Percentiles rank a stretch among this genome's conserved stretches.
phyloP scores from a whole-genome alignment of 2,797 vertebrate species.

The Pelodytes ibericus region DNA sequence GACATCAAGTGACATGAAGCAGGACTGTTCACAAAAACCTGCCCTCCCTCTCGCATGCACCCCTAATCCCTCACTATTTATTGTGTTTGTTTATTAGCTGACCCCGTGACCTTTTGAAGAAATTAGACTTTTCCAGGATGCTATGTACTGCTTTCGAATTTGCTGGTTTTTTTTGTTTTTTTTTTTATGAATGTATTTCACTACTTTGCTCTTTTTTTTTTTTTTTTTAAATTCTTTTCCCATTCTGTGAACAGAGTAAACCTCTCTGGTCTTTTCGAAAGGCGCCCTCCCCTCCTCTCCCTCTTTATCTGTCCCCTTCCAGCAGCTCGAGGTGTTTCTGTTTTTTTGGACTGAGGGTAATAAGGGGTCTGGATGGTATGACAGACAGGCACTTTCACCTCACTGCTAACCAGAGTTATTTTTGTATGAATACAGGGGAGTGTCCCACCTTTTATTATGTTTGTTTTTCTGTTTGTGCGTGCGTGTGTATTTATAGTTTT shows the following conservation, averaged over 20 bases:
- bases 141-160: not conserved
- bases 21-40: slow-evolving; percentile 18
- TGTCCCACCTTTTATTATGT: slow-evolving; percentile 71
- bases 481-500: slow-evolving; percentile 59
- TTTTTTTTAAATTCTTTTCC: not conserved
- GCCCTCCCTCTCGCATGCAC: slow-evolving; percentile 41
- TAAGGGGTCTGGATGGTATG: slow-evolving; percentile 56
- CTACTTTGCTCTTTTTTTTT: not conserved
- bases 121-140: slow-evolving; percentile 22
- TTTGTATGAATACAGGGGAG: slow-evolving; percentile 68
- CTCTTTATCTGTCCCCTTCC: slow-evolving; percentile 36
- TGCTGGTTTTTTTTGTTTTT: not conserved
- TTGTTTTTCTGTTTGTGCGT: slow-evolving; percentile 70
- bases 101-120: slow-evolving; percentile 18
- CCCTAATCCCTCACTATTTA: slow-evolving; percentile 21
- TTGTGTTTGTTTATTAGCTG: slow-evolving; percentile 35
- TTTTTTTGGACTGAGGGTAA: slow-evolving; percentile 31
- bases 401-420: slow-evolving; percentile 64
- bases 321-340: slow-evolving; percentile 39
- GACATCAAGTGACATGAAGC: slow-evolving; percentile 60
- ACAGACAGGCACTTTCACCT: slow-evolving; percentile 70
- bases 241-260: not conserved
- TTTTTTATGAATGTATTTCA: slow-evolving; percentile 13
- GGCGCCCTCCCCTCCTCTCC: slow-evolving; percentile 26
- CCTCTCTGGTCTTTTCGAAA: not conserved